Evolutionary conservation across 2,888 invertebrate genomes (phyloP).

Genomic region (Gari tellinella): DNA sequence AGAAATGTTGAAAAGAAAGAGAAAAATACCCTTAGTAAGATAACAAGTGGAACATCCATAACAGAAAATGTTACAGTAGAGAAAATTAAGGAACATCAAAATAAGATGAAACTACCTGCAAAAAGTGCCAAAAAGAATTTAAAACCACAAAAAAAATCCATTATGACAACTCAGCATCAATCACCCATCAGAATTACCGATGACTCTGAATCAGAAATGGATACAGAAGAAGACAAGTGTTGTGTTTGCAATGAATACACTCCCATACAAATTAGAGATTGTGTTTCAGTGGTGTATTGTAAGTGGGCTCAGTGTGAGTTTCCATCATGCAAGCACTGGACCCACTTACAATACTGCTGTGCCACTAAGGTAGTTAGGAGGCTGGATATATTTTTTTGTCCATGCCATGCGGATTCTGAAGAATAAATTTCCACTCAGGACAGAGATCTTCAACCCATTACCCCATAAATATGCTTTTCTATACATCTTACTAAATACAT

Average conservation of each 20-base stretch:
- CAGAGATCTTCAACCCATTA: no score
- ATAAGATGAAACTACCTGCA: not conserved
- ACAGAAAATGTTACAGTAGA: constrained; percentile 1
- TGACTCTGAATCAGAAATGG: constrained; percentile 2
- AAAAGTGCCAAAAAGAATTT: not conserved
- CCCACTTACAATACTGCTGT: constrained; percentile 4
- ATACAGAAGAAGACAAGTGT: not conserved
- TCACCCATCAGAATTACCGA: not conserved
- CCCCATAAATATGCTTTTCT: no score
- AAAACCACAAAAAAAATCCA: not conserved
- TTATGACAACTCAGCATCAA: not conserved
- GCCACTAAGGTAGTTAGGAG: not conserved
- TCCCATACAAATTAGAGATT: not conserved
- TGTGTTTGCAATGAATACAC: constrained; percentile 1
- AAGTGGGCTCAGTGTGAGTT: constrained; percentile 5
- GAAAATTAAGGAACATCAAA: not conserved
- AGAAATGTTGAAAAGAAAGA: not conserved
- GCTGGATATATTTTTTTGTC: no score
- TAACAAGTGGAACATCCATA: constrained; percentile 5
- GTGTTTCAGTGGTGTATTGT: constrained; percentile 4
- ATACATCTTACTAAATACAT: no score
- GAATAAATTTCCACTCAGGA: no score
- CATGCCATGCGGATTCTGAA: no score
- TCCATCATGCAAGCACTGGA: constrained; percentile 5
- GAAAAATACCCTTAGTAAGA: not conserved